A percentile compares a stretch with the other conserved stretches of the same genome.
phyloP scores from a whole-genome alignment of 2,888 invertebrate species.

The Ellobium chinense region DNA sequence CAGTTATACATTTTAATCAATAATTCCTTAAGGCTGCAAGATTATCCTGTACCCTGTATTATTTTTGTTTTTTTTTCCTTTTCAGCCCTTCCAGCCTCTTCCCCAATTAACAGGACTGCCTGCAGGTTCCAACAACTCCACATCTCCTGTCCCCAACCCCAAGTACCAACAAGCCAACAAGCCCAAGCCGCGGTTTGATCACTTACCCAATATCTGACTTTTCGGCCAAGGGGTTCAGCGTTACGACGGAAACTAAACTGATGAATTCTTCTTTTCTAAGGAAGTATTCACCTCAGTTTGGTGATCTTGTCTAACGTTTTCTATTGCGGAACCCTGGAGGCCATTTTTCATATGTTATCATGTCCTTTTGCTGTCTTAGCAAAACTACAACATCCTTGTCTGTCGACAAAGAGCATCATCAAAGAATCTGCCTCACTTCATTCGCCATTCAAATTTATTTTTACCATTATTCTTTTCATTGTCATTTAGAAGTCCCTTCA shows the following conservation, averaged over 20 bases:
- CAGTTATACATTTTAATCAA: no score
- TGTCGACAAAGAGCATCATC: no score
- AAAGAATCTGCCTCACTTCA: no score
- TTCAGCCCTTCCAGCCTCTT: slow-evolving; percentile 52
- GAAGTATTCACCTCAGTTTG: slow-evolving; percentile 2
- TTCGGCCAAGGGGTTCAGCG: slow-evolving; percentile 76
- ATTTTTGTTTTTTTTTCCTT: slow-evolving; percentile 38
- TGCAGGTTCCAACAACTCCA: slow-evolving; percentile 53
- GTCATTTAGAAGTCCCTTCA: no score
- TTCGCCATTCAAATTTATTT: no score
- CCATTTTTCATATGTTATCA: slow-evolving; percentile 33
- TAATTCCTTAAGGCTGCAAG: no score
- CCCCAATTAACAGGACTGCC: slow-evolving; percentile 51
- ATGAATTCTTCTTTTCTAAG: neutral
- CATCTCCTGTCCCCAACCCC: slow-evolving; percentile 65
- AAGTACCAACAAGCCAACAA: slow-evolving; percentile 52
- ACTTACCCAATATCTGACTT: slow-evolving; percentile 74
- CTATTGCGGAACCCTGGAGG: slow-evolving; percentile 38
- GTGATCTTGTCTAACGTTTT: slow-evolving; percentile 13
- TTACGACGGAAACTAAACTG: slow-evolving; percentile 66
- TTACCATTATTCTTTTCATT: no score
- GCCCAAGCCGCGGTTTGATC: slow-evolving; percentile 46
- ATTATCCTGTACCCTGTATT: no score
- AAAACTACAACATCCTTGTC: no score
- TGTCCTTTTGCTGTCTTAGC: no score